phyloP scores from a whole-genome alignment of 2,113 vertebrate species.

The Corythaixoides concolor region DNA sequence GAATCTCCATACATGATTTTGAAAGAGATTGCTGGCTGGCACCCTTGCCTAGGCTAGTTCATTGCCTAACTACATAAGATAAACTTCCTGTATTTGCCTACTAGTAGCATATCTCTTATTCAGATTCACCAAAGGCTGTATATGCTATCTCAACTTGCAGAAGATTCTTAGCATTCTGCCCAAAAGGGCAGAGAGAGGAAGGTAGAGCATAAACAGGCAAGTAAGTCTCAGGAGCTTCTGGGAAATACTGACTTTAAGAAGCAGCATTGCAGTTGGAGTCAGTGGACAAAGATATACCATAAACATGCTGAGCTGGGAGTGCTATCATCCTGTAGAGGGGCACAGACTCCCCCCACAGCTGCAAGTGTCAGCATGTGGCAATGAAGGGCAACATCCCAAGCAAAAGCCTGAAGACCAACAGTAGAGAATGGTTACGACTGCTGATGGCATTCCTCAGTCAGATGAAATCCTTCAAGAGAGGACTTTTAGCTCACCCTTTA shows the following conservation, averaged over 20 bases:
- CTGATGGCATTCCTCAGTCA: not conserved
- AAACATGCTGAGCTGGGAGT: not conserved
- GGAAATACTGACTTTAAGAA: not conserved
- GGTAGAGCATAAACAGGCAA: not conserved
- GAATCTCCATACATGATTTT: not conserved
- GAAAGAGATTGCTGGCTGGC: not conserved
- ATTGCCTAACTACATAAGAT: not conserved
- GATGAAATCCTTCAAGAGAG: not conserved
- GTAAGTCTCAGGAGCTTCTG: not conserved
- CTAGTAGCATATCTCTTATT: not conserved
- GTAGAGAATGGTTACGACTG: not conserved
- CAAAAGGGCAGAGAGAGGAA: not conserved
- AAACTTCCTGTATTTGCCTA: not conserved
- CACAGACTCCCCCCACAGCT: not conserved
- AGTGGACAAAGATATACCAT: not conserved
- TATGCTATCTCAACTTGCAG: not conserved
- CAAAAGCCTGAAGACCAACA: not conserved
- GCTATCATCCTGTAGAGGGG: not conserved
- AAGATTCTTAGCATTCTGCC: not conserved
- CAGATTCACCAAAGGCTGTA: not conserved
- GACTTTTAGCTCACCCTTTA: not conserved
- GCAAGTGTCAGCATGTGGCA: not conserved
- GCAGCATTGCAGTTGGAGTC: not conserved
- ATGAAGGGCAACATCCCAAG: not conserved
- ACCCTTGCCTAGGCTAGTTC: not conserved